Conservation (phyloP, 2,888 invertebrate species). For the Drymonia ruficornis region DNA sequence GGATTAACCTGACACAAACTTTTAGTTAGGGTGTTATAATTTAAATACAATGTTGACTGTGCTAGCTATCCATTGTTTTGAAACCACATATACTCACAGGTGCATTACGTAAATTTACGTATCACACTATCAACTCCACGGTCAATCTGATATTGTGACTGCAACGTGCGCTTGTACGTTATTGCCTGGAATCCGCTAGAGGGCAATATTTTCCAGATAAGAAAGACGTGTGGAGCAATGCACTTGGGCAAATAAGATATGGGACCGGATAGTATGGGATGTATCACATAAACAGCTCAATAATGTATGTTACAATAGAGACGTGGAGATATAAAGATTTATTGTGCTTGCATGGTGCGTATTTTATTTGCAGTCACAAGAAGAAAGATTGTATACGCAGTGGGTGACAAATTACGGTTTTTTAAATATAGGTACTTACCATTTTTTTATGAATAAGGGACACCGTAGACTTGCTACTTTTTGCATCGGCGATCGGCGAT, state of each 20-base stretch:
- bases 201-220: constrained; percentile 44
- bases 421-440: too few relatives aligned
- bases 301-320: constrained; percentile 8
- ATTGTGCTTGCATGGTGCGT: too few relatives aligned
- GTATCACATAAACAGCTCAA: constrained; percentile 26
- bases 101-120: constrained; percentile 8
- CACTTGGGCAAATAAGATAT: constrained; percentile 42
- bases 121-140: constrained; percentile 9
- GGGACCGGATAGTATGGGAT: constrained; percentile 31
- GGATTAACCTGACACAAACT: too few relatives aligned
- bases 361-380: not conserved
- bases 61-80: too few relatives aligned
- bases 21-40: too few relatives aligned
- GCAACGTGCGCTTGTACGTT: constrained; percentile 22
- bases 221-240: constrained; percentile 44
- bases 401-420: too few relatives aligned
- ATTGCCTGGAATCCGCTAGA: constrained; percentile 30
- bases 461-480: too few relatives aligned
- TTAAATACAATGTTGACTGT: too few relatives aligned
- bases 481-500: too few relatives aligned
- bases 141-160: constrained; percentile 27
- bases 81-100: too few relatives aligned
- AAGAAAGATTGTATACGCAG: too few relatives aligned
- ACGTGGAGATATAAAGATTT: not conserved
- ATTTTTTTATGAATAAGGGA: too few relatives aligned